Percentiles rank a stretch among this genome's conserved stretches.
These are phyloP conservation scores for Holacanthus passer DNA, from an alignment of 2,113 vertebrate genomes.

Conservation along the genomic window DNA sequence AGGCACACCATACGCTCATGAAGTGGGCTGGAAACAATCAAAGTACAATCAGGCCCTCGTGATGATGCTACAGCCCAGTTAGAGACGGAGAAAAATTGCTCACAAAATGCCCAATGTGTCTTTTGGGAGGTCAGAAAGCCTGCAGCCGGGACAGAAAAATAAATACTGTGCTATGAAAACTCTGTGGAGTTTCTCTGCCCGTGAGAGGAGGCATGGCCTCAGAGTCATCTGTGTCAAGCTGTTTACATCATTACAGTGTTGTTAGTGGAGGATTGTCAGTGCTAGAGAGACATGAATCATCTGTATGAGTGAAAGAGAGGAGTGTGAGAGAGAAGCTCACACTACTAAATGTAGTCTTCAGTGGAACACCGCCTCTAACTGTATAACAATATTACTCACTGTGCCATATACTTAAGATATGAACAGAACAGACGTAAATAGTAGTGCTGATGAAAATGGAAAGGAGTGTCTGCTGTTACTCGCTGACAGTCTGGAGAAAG, in stretches of 20 bases:
- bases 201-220: conserved; percentile 17
- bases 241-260: conserved; percentile 42
- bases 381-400: conserved; percentile 23
- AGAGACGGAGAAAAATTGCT: conserved; percentile 45
- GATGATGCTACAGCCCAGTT: conserved; percentile 51
- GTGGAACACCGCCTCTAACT: not conserved
- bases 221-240: conserved; percentile 32
- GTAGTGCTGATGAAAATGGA: not conserved
- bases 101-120: conserved; percentile 39
- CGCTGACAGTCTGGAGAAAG: not conserved
- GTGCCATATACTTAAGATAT: conserved; percentile 25
- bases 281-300: conserved; percentile 29
- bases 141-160: conserved; percentile 23
- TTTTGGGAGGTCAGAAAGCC: conserved; percentile 47
- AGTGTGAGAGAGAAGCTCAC: conserved; percentile 10
- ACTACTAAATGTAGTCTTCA: conserved; percentile 18
- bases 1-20: conserved; percentile 47
- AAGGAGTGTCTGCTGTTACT: not conserved
- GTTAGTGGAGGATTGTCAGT: conserved; percentile 32
- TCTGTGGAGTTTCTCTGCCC: conserved; percentile 10
- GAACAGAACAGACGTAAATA: conserved; percentile 1
- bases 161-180: conserved; percentile 10
- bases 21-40: conserved; percentile 80
- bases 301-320: conserved; percentile 5
- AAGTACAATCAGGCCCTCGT: conserved; percentile 51